Conservation (phyloP, 2,888 invertebrate species). For the Philaethria dido region DNA sequence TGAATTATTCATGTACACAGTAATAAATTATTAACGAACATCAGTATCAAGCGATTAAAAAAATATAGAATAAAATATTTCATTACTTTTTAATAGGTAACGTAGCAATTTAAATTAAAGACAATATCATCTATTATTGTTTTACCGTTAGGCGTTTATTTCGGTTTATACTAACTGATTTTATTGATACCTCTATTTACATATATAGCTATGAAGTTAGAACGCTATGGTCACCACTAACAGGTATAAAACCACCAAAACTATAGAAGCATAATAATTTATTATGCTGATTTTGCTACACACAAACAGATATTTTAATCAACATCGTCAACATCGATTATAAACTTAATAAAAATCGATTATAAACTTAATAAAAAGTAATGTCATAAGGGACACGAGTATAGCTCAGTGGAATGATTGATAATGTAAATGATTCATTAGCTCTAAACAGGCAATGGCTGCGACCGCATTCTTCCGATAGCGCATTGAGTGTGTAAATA, state of each 20-base stretch:
- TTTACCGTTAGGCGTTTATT: too few relatives aligned
- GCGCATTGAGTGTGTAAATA: constrained; percentile 55
- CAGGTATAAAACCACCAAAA: background rate
- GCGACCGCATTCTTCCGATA: constrained; percentile 77
- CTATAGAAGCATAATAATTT: background rate
- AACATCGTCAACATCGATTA: too few relatives aligned
- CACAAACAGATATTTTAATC: background rate
- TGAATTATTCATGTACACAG: too few relatives aligned
- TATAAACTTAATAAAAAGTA: constrained; percentile 20
- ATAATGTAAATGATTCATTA: constrained; percentile 77
- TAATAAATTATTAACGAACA: background rate
- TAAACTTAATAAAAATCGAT: background rate
- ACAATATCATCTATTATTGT: too few relatives aligned
- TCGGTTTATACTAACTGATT: background rate
- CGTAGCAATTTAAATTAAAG: background rate
- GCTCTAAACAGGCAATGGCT: constrained; percentile 61
- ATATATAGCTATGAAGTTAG: background rate
- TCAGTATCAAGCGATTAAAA: background rate
- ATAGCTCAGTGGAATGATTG: constrained; percentile 55
- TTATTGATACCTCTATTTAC: background rate
- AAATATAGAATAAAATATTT: too few relatives aligned
- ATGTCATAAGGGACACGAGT: constrained; percentile 37
- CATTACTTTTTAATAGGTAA: background rate
- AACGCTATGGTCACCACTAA: background rate
- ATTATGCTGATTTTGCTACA: background rate